A percentile compares a stretch with the other conserved stretches of the same genome.
Conservation (phyloP, 2,888 invertebrate species). For the Nasonia oneida region DNA sequence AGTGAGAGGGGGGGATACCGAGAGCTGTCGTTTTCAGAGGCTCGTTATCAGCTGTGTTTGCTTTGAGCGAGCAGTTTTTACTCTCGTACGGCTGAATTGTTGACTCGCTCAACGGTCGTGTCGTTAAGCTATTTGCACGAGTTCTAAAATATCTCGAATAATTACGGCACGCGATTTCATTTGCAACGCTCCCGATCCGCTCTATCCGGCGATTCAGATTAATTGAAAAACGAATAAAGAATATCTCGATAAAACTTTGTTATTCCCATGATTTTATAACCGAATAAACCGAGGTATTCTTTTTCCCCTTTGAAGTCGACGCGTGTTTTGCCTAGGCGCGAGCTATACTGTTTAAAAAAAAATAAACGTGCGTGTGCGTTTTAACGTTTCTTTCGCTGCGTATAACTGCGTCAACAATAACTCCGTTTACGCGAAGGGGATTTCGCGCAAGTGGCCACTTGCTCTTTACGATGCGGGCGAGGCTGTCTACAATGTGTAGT, state of each 20-base stretch:
- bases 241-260: neutral
- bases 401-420: no score
- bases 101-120: neutral
- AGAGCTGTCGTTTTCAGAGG: neutral
- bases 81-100: neutral
- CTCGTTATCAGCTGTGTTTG: neutral
- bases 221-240: neutral
- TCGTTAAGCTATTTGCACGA: neutral
- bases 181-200: neutral
- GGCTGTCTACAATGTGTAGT: neutral
- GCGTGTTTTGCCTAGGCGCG: no score
- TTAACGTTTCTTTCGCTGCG: no score
- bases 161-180: neutral
- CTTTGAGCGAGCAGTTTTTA: neutral
- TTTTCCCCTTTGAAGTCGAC: no score
- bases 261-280: neutral
- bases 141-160: neutral
- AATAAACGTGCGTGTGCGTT: no score
- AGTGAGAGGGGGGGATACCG: no score
- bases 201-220: neutral
- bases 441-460: constrained; percentile 12
- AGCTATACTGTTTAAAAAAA: no score
- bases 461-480: neutral
- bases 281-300: neutral
- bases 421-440: no score